These are phyloP conservation scores for Drosophila cognata DNA, from an alignment of 2,888 invertebrate genomes.

Conservation along the genomic window DNA sequence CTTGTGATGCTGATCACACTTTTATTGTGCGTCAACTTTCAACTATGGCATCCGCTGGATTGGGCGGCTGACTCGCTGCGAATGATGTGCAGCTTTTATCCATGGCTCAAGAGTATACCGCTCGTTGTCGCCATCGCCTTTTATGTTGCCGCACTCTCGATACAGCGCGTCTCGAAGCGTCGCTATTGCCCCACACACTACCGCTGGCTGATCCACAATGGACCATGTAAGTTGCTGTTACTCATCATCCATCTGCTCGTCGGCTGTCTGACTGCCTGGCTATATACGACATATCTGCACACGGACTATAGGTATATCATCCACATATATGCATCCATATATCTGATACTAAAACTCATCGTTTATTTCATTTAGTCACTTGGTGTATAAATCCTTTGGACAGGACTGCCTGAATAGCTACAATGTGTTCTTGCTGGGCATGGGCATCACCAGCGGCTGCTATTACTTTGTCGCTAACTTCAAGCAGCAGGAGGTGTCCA, in stretches of 20 bases:
- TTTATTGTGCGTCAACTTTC: slow-evolving; percentile 87
- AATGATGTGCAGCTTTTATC: slow-evolving; percentile 86
- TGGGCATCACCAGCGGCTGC: slow-evolving; percentile 89
- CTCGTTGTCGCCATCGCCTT: slow-evolving; percentile 88
- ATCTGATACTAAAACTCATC: too few relatives aligned
- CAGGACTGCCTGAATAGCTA: slow-evolving; percentile 88
- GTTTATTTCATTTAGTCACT: slow-evolving; percentile 47
- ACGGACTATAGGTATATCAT: slow-evolving; percentile 86
- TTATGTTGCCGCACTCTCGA: slow-evolving; percentile 90
- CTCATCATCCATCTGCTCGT: slow-evolving; percentile 87
- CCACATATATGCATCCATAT: neutral
- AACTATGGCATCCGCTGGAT: slow-evolving; percentile 87
- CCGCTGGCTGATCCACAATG: slow-evolving; percentile 87
- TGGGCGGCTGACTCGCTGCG: slow-evolving; percentile 88
- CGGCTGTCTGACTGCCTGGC: slow-evolving; percentile 89
- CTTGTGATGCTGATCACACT: slow-evolving; percentile 86
- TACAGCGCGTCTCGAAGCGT: slow-evolving; percentile 88
- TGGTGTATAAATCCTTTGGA: slow-evolving; percentile 67
- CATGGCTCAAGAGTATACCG: slow-evolving; percentile 88
- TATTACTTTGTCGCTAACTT: slow-evolving; percentile 84
- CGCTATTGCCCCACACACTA: slow-evolving; percentile 89
- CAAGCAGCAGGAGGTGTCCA: slow-evolving; percentile 76
- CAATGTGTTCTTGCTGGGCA: slow-evolving; percentile 88
- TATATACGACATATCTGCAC: slow-evolving; percentile 89
- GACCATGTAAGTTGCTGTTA: slow-evolving; percentile 87